These are phyloP conservation scores for Drosophila villosipedis DNA, from an alignment of 2,888 invertebrate genomes.

Conservation along the genomic window DNA sequence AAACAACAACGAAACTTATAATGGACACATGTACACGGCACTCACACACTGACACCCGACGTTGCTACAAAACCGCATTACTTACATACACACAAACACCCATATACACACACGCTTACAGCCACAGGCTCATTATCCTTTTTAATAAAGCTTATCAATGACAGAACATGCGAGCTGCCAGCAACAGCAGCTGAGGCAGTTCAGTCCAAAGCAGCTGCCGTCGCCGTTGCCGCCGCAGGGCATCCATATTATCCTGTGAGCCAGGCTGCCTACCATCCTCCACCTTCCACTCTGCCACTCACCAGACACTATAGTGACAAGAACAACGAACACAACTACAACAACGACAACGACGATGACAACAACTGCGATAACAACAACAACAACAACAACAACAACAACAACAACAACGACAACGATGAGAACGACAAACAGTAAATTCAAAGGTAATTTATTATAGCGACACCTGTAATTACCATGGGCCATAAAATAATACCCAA, in stretches of 20 bases:
- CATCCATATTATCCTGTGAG: constrained; percentile 56
- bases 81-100: constrained; percentile 41
- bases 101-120: constrained; percentile 31
- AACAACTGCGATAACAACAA: constrained; percentile 32
- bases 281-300: neutral
- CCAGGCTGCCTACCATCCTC: constrained; percentile 8
- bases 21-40: constrained; percentile 76
- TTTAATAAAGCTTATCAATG: constrained; percentile 82
- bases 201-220: constrained; percentile 36
- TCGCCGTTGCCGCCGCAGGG: constrained; percentile 34
- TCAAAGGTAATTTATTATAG: constrained; percentile 82
- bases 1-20: constrained; percentile 78
- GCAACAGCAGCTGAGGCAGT: constrained; percentile 53
- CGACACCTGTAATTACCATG: constrained; percentile 82
- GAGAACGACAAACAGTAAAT: constrained; percentile 79
- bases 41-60: neutral
- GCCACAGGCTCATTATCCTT: constrained; percentile 78
- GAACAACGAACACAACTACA: constrained; percentile 47
- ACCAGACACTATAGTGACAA: constrained; percentile 50
- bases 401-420: constrained; percentile 27
- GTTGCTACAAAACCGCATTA: constrained; percentile 15
- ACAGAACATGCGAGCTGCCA: constrained; percentile 80
- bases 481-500: constrained; percentile 77
- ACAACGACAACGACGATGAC: constrained; percentile 25
- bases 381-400: constrained; percentile 27